These are phyloP conservation scores for Malurus cyaneus DNA, from an alignment of 2,113 vertebrate species.

Conservation along the genomic window DNA sequence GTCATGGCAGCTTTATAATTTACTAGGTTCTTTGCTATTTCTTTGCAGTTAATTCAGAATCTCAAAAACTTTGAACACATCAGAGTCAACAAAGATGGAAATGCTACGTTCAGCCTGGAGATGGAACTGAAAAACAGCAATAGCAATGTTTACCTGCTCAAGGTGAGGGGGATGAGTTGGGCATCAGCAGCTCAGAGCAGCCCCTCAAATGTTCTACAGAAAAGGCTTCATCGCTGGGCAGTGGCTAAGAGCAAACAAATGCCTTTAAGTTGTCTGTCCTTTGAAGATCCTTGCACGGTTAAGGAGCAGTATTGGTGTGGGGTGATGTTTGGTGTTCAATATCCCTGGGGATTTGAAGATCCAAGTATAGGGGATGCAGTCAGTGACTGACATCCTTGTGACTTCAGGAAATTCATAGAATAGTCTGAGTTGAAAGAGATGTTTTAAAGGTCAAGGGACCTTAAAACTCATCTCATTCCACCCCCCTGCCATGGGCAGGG, in stretches of 20 bases:
- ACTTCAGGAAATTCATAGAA: background rate
- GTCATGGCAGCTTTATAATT: background rate
- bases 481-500: background rate
- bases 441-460: background rate
- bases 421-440: background rate
- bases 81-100: conserved; percentile 71
- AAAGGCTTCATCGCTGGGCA: background rate
- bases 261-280: background rate
- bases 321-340: background rate
- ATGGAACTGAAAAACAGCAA: conserved; percentile 80
- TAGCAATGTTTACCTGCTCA: conserved; percentile 85
- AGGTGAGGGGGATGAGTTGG: conserved; percentile 73
- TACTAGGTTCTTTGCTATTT: background rate
- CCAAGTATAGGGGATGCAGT: background rate
- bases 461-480: background rate
- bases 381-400: background rate
- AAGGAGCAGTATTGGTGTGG: background rate
- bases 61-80: conserved; percentile 80
- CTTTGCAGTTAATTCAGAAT: conserved; percentile 74
- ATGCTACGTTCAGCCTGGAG: conserved; percentile 81
- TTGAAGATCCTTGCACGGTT: background rate
- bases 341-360: background rate
- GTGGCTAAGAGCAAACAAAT: background rate
- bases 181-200: background rate
- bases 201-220: background rate